Evolutionary conservation across 2,888 invertebrate genomes (phyloP), one percentile per base, ranked within the genome.

Genomic region (Yponomeuta sedellus): DNA sequence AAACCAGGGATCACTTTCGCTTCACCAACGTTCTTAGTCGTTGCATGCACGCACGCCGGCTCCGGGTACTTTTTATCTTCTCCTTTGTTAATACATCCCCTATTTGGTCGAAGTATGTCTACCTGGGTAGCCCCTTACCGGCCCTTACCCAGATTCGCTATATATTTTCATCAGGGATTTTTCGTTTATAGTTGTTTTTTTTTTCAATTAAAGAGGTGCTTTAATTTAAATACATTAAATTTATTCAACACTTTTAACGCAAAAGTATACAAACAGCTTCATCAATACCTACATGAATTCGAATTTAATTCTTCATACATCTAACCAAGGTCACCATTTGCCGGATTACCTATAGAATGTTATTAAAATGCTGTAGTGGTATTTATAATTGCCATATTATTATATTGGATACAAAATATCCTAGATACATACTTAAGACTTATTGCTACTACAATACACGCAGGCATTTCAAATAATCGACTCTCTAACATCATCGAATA

Each of bases 221-320:
- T 19, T 3, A 58, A 20, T 58, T 58, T 58, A 8, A 52, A 52
- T 52, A 58, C 10, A 61, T 16, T 34, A 61, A 22, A 28, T 61
- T 61, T 61, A 61, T 61, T 61, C 16, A 61, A 25, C 61, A 10
- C 61, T 11, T 61, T 1, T 61, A 61, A 61, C 61, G 28, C 34
- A 61, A 61, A n/a, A 28, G 28, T 61, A 28, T 61, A 16, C 61
- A 61, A 61, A 16, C 61, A 61, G 61, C 59, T 52, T 12, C 1
- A 16, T 52, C 16, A 52, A 52, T 52, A 52, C 44, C 2, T 61
- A 61, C 5, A 28, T 25, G 25, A 22, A 59, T 59, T 22, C 8
- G 20, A 59, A 59, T 28, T 28, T 59, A 22, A 56, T 56, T 56
- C 16, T 56, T 56, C 56, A 19, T 8, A 56, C n/a, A n/a, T n/a